These are phyloP conservation scores for Staurois parvus DNA, from an alignment of 2,797 vertebrate species.

Conservation along the genomic window DNA sequence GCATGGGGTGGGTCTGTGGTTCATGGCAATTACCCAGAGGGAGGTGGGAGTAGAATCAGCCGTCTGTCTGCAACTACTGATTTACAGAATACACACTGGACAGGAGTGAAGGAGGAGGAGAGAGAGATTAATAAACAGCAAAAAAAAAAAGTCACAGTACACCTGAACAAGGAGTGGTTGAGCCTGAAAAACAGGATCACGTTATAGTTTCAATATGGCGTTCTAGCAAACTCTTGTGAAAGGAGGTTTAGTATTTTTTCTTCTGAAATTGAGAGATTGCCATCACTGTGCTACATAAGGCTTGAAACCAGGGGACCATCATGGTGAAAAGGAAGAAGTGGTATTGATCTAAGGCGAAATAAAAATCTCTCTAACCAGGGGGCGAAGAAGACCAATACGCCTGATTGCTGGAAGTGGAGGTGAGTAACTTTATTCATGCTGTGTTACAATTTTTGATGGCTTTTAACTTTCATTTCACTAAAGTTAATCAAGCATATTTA, in stretches of 20 bases:
- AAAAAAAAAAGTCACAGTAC: slow-evolving; percentile 60
- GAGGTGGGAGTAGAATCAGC: slow-evolving; percentile 62
- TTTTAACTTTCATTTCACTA: background rate
- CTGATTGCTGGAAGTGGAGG: slow-evolving; percentile 26
- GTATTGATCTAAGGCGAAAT: slow-evolving; percentile 34
- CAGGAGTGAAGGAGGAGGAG: slow-evolving; percentile 50
- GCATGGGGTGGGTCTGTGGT: slow-evolving; percentile 59
- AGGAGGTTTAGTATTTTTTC: slow-evolving; percentile 20
- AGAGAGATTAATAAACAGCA: slow-evolving; percentile 55
- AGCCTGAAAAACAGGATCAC: slow-evolving; percentile 61
- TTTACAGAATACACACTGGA: slow-evolving; percentile 58
- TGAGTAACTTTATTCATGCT: slow-evolving; percentile 16
- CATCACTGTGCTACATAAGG: background rate
- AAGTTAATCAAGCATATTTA: background rate
- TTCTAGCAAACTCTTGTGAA: slow-evolving; percentile 27
- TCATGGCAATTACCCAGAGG: slow-evolving; percentile 59
- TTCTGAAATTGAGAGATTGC: background rate
- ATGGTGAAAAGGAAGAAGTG: slow-evolving; percentile 58
- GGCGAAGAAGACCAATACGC: background rate
- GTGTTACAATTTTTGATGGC: background rate
- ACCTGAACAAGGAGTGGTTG: slow-evolving; percentile 60
- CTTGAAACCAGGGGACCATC: slow-evolving; percentile 24
- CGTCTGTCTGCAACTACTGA: slow-evolving; percentile 61
- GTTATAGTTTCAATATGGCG: slow-evolving; percentile 56
- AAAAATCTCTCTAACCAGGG: background rate